Conservation (phyloP, 92 coral and sea anemone species). For the Zoanthus gigantus region DNA sequence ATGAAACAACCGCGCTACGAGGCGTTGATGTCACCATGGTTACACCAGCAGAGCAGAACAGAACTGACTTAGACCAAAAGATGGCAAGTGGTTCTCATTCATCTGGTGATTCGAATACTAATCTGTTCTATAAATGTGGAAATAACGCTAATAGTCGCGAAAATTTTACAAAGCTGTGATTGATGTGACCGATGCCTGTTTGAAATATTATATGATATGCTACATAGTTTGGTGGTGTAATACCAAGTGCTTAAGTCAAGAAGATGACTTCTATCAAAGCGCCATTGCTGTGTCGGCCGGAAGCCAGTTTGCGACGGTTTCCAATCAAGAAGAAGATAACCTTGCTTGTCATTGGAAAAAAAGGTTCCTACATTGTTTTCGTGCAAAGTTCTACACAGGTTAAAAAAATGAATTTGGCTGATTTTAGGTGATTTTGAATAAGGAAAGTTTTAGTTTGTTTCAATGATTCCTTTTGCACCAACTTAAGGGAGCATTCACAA, state of each 20-base stretch:
- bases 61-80: neutral
- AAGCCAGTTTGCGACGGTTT: too few species aligned
- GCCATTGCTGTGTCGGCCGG: neutral
- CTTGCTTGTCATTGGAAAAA: too few species aligned
- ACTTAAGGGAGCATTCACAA: too few species aligned
- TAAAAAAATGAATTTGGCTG: too few species aligned
- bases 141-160: neutral
- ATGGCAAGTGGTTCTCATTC: neutral
- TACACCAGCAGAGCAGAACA: neutral
- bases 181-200: neutral
- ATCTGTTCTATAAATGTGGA: neutral
- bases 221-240: too few species aligned
- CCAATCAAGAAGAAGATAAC: too few species aligned
- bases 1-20: conserved; percentile 7
- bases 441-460: too few species aligned
- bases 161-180: conserved; percentile 2
- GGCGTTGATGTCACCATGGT: neutral
- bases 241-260: neutral
- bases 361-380: too few species aligned
- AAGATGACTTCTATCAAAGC: neutral
- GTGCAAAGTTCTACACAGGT: too few species aligned
- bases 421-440: too few species aligned
- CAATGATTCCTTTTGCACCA: too few species aligned
- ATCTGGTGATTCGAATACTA: neutral
- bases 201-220: neutral